Evolutionary conservation across 1,140 invertebrate species (phyloP).

Genomic region (Acromyrmex charruanus): DNA sequence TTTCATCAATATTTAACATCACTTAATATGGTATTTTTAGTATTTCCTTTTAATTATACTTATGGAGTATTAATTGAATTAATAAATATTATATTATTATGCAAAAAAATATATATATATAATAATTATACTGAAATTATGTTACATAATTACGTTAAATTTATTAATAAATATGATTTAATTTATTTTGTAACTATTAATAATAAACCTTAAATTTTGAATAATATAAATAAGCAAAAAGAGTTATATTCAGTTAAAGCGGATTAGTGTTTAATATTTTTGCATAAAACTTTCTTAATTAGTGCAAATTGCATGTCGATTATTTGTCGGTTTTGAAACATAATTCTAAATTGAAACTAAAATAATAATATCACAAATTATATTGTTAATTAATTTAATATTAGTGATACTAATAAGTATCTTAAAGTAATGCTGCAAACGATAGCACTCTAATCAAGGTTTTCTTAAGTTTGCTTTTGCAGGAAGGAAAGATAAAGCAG

Average conservation of each 20-base stretch:
- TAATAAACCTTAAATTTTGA: not conserved
- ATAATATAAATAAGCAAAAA: not conserved
- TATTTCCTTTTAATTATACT: not conserved
- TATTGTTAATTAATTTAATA: too few species aligned
- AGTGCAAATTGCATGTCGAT: too few species aligned
- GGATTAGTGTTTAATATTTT: too few species aligned
- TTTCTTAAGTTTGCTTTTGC: not conserved
- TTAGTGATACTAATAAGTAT: too few species aligned
- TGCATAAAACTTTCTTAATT: too few species aligned
- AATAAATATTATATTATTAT: constrained; percentile 10
- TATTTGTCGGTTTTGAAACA: too few species aligned
- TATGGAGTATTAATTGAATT: constrained; percentile 8
- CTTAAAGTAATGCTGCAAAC: too few species aligned
- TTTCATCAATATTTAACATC: not conserved
- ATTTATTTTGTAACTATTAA: not conserved
- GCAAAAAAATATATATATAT: not conserved
- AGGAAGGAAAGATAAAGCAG: not conserved
- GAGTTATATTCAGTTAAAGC: too few species aligned
- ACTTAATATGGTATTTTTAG: not conserved
- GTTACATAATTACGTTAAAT: not conserved
- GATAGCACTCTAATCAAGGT: too few species aligned
- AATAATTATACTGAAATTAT: not conserved
- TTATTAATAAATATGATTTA: not conserved
- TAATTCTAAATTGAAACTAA: too few species aligned
- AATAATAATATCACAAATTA: too few species aligned